Evolutionary conservation across 64 coral and sea anemone genomes (phyloP), one percentile per base, ranked within the genome.

Genomic region (Exaiptasia diaphana): DNA sequence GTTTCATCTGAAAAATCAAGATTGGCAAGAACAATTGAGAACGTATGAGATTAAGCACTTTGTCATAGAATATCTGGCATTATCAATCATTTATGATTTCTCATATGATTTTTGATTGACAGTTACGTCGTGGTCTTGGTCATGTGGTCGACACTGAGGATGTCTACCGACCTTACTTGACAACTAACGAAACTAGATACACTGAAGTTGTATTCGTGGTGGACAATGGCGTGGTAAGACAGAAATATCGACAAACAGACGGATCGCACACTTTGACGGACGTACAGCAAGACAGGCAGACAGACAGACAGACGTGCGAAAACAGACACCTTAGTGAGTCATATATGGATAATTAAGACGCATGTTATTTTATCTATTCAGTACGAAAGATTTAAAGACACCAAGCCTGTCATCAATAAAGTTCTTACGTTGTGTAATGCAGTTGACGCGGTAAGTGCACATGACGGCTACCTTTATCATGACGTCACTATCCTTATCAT

Each of bases 391-490:
- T 61, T 76, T 53, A 24, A 86, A 45, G 45, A 86, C 58, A 86
- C 83, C 13, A 74, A 75, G 13, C 56, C 32, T 5, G 62, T 86
- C 5, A 77, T 20, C 29, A 72, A 86, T 33, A 40, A 61, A 23
- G 83, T 86, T 22, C 60, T 86, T 11, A 77, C 83, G 27, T 21
- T 86, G 12, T 57, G 57, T 11, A 86, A 86, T 39, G 83, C 83
- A 25, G 83, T 86, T 63, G 83, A 86, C 74, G 83, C 83, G 25
- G 83, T 86, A 33, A 76, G 83, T n/a, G n/a, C n/a, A n/a, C n/a
- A n/a, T n/a, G n/a, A n/a, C n/a, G n/a, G n/a, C n/a, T n/a, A n/a
- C n/a, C n/a, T n/a, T n/a, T n/a, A n/a, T n/a, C n/a, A n/a, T n/a
- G n/a, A n/a, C n/a, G n/a, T n/a, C n/a, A n/a, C n/a, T n/a, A n/a